phyloP scores from a whole-genome alignment of 2,888 invertebrate species.

The Drosophila infuscata region DNA sequence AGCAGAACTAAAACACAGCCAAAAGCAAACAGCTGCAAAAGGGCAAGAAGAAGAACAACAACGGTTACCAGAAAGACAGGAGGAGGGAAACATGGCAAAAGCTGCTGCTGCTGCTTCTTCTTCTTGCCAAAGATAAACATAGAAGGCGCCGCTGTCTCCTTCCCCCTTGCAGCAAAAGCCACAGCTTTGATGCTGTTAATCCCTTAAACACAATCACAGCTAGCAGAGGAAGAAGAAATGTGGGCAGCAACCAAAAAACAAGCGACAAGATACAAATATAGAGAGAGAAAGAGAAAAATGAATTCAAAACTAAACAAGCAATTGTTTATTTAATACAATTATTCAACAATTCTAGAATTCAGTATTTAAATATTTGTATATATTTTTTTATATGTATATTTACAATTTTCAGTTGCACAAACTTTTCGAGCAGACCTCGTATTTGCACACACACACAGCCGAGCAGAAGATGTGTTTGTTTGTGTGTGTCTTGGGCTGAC shows the following conservation, averaged over 20 bases:
- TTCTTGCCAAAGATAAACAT: slow-evolving; percentile 68
- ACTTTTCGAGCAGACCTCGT: slow-evolving; percentile 14
- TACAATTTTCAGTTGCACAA: not conserved
- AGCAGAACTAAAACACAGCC: slow-evolving; percentile 75
- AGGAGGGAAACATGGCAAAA: slow-evolving; percentile 11
- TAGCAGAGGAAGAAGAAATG: slow-evolving; percentile 15
- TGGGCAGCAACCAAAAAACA: not conserved
- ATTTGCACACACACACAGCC: slow-evolving; percentile 13
- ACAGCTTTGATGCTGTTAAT: slow-evolving; percentile 75
- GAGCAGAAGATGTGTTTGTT: slow-evolving; percentile 13
- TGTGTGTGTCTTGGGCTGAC: slow-evolving; percentile 55
- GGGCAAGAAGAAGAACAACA: slow-evolving; percentile 32
- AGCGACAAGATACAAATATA: not conserved
- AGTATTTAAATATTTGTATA: not conserved
- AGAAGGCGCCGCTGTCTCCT: slow-evolving; percentile 27
- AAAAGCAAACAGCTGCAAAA: slow-evolving; percentile 61
- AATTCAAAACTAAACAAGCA: not conserved
- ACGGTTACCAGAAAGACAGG: slow-evolving; percentile 3
- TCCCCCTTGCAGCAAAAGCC: slow-evolving; percentile 63
- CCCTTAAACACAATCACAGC: slow-evolving; percentile 71
- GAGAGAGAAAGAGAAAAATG: not conserved
- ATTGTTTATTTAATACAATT: not conserved
- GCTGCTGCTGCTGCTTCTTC: not conserved
- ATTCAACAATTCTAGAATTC: too few relatives aligned
- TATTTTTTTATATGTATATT: not conserved